These are phyloP conservation scores for Threskiornis aethiopicus DNA, from an alignment of 2,797 vertebrate genomes.

Conservation along the genomic window DNA sequence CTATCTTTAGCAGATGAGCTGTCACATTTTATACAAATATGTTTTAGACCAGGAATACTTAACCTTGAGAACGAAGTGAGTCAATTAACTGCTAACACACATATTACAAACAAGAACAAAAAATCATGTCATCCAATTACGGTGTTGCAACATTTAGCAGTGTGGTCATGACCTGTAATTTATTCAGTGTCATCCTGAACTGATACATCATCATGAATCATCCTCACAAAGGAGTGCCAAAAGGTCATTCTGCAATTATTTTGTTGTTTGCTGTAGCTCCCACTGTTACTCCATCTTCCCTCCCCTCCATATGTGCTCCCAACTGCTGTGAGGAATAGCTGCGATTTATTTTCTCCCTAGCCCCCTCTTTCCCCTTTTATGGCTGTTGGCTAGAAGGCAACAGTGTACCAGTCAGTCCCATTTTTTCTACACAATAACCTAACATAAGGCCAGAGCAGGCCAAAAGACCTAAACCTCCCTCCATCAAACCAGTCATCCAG, in stretches of 20 bases:
- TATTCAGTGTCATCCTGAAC: not conserved
- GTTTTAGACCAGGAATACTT: not conserved
- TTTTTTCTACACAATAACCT: not conserved
- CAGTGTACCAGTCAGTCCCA: not conserved
- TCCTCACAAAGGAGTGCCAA: not conserved
- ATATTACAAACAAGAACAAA: not conserved
- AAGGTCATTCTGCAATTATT: constrained; percentile 8
- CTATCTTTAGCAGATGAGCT: not conserved
- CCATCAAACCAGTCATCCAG: not conserved
- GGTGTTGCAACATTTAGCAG: not conserved
- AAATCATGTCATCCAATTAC: not conserved
- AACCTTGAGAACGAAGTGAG: not conserved
- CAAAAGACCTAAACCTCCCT: not conserved
- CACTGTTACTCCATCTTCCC: not conserved
- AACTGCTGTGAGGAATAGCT: not conserved
- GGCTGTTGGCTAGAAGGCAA: not conserved
- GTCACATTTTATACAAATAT: not conserved
- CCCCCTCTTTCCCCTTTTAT: not conserved
- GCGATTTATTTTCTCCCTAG: not conserved
- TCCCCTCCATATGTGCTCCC: not conserved
- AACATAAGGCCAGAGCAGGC: not conserved
- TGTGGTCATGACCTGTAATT: not conserved
- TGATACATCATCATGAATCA: not conserved
- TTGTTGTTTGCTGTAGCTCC: not conserved
- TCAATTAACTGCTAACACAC: not conserved